phyloP scores from a whole-genome alignment of 2,888 invertebrate genomes.

The Xylota sylvarum region DNA sequence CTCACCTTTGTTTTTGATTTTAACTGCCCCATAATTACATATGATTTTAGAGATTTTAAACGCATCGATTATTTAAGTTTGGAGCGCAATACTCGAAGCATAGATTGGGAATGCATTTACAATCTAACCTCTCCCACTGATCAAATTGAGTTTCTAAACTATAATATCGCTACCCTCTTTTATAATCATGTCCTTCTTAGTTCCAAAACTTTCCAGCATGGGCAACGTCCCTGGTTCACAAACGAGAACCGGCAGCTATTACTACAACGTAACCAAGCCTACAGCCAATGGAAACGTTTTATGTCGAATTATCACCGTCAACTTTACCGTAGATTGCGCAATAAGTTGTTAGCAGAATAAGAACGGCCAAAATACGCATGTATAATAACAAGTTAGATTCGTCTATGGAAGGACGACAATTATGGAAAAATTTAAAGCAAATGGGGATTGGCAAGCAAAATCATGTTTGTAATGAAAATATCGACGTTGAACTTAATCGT shows the following conservation, averaged over 20 bases:
- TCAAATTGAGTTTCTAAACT: neutral
- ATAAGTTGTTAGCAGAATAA: neutral
- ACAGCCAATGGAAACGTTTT: neutral
- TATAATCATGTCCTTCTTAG: neutral
- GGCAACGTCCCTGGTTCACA: neutral
- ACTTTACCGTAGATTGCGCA: neutral
- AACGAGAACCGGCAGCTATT: neutral
- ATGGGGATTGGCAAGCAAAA: neutral
- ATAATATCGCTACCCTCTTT: neutral
- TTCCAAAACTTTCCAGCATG: neutral
- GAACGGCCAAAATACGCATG: neutral
- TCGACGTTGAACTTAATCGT: neutral
- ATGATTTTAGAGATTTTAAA: neutral
- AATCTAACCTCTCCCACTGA: neutral
- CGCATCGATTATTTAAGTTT: neutral
- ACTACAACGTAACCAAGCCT: neutral
- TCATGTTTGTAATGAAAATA: no score
- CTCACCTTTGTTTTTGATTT: no score
- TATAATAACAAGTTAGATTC: slow-evolving; percentile 6
- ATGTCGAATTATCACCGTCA: neutral
- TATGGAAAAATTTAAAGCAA: slow-evolving; percentile 1
- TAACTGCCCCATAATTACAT: no score
- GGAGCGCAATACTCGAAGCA: neutral
- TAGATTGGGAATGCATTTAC: neutral
- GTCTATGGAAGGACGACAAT: neutral